Base-by-base conservation (phyloP, 2,888 invertebrate genomes). In the Pyrgus malvae region DNA sequence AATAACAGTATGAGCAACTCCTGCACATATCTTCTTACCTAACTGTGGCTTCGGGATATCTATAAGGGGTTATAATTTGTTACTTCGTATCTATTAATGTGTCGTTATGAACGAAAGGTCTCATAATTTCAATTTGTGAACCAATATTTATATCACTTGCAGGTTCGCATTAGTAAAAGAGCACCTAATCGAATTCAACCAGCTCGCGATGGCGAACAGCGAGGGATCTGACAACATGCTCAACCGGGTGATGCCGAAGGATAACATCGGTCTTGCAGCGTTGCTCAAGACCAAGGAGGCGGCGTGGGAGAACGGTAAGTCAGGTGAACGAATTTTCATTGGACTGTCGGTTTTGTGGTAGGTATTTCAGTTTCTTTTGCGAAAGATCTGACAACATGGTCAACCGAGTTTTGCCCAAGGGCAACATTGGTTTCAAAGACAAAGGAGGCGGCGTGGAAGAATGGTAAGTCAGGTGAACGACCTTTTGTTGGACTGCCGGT, bases 341-440 rank as follows among this genome's bases (percentile, higher is more conserved):
- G n/a, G n/a, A n/a, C n/a, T n/a, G n/a, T n/a, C n/a, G n/a, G n/a
- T n/a, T n/a, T n/a, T n/a, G n/a, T n/a, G n/a, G n/a, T n/a, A n/a
- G n/a, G n/a, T n/a, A n/a, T n/a, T n/a, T n/a, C n/a, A n/a, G n/a
- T n/a, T n/a, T n/a, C n/a, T n/a, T n/a, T n/a, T n/a, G 99, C 16
- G 98, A 99, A 77, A 98, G 98, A 42, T 97, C 98, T 41, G 98
- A 99, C 80, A 98, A 99, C 82, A 99, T 99, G 98, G 90, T 99
- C 72, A 99, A 99, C 89, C 93, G 99, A 67, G 99, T 99, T 44
- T 99, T 99, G 98, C 98, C 99, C 49, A 98, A 98, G 79, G 99
- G 99, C 90, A 99, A 99, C 91, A 99, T 99, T 70, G 99, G 98
- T 3, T 90, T 99, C 64, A 98, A 97, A 97, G 86, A 98, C 98